phyloP scores from a whole-genome alignment of 2,113 vertebrate species.

The Scophthalmus maximus region DNA sequence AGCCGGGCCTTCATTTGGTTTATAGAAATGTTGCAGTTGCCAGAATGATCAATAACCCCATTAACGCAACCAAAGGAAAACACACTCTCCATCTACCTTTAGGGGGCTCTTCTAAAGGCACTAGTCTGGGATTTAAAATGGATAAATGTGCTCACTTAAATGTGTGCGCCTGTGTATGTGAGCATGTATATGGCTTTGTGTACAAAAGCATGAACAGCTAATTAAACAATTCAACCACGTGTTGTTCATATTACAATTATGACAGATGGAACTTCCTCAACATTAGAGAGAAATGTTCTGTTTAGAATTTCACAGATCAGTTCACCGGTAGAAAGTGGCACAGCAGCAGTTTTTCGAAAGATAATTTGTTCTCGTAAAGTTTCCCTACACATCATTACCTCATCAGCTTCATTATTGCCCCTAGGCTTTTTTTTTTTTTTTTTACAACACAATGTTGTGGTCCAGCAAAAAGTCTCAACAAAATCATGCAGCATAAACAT shows the following conservation, averaged over 20 bases:
- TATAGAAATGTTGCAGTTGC: conserved; percentile 72
- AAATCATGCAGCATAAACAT: not conserved
- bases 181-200: not conserved
- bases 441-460: not conserved
- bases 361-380: conserved; percentile 6
- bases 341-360: not conserved
- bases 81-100: conserved; percentile 61
- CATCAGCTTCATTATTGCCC: conserved; percentile 1
- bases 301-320: not conserved
- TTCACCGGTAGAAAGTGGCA: not conserved
- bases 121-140: conserved; percentile 42
- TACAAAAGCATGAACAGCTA: conserved; percentile 15
- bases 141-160: conserved; percentile 39
- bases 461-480: not conserved
- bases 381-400: conserved; percentile 2
- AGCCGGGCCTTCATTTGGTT: conserved; percentile 67
- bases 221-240: conserved; percentile 2
- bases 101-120: conserved; percentile 43
- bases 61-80: conserved; percentile 73
- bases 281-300: not conserved
- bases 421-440: not conserved
- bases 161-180: conserved; percentile 5
- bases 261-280: not conserved
- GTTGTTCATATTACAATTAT: conserved; percentile 13
- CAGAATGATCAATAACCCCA: conserved; percentile 80